These are phyloP conservation scores for Meandrusa payeni DNA, from an alignment of 2,888 invertebrate genomes.

Conservation along the genomic window DNA sequence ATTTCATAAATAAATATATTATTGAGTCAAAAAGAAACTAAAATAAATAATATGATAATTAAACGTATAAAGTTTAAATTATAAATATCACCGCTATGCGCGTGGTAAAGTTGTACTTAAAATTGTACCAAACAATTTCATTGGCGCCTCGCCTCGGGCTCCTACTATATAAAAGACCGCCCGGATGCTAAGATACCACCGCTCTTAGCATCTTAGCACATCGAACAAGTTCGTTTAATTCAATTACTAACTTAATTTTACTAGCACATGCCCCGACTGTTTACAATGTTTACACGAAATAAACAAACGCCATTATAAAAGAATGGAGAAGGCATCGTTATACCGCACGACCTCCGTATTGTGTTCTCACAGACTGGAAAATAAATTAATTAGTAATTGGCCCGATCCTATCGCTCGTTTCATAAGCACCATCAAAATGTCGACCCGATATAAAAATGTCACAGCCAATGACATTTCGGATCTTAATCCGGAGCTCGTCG, in stretches of 20 bases:
- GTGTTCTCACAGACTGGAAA: conserved; percentile 33
- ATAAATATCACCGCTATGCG: too few relatives aligned
- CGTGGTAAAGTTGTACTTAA: too few relatives aligned
- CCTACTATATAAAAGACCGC: too few relatives aligned
- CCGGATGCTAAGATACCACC: too few relatives aligned
- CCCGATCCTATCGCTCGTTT: conserved; percentile 62
- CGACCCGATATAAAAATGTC: conserved; percentile 76
- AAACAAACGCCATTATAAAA: conserved; percentile 20
- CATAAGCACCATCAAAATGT: conserved; percentile 67
- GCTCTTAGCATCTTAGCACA: too few relatives aligned
- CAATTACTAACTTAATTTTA: not conserved
- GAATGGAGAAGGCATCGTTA: conserved; percentile 11
- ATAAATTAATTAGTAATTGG: conserved; percentile 75
- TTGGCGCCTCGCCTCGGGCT: too few relatives aligned
- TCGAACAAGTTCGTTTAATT: not conserved
- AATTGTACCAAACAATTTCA: too few relatives aligned
- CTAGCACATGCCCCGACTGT: not conserved
- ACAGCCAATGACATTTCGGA: conserved; percentile 73
- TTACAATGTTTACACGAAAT: conserved; percentile 5
- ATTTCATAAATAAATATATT: too few relatives aligned
- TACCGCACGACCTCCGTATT: conserved; percentile 20
- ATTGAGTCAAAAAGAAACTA: too few relatives aligned
- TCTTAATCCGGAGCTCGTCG: conserved; percentile 57
- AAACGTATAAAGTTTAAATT: too few relatives aligned
- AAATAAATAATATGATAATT: too few relatives aligned